Conservation (phyloP, 2,113 vertebrate genomes). For the Corydoras sp. region DNA sequence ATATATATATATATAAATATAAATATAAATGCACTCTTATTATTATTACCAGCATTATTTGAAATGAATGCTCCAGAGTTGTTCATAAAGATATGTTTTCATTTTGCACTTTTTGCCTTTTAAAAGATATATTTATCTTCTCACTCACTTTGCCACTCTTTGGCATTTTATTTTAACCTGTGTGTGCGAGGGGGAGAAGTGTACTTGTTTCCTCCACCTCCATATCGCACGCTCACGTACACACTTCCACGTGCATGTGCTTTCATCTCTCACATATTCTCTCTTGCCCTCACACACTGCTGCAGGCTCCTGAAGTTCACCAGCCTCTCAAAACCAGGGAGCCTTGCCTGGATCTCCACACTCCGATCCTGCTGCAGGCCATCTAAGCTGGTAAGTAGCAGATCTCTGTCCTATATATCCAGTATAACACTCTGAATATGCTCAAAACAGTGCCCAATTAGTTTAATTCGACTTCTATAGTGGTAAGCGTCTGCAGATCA, state of each 20-base stretch:
- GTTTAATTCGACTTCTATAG: too few species aligned
- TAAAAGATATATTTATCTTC: neutral
- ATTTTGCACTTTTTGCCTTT: too few species aligned
- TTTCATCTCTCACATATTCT: neutral
- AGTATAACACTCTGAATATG: too few species aligned
- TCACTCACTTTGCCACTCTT: neutral
- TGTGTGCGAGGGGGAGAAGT: neutral
- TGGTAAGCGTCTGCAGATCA: too few species aligned
- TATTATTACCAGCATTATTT: too few species aligned
- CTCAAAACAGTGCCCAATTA: too few species aligned
- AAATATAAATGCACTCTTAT: too few species aligned
- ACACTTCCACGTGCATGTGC: slow-evolving; percentile 6
- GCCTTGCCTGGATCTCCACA: neutral
- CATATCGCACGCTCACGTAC: neutral
- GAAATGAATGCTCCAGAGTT: too few species aligned
- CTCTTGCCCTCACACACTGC: neutral
- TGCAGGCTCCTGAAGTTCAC: neutral
- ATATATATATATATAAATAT: too few species aligned
- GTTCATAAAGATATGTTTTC: too few species aligned
- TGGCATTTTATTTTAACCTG: neutral
- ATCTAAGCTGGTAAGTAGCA: too few species aligned
- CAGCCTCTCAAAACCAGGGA: neutral
- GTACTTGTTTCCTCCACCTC: slow-evolving; percentile 14
- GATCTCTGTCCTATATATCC: too few species aligned
- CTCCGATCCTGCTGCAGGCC: neutral